Evolutionary conservation across 1,140 invertebrate species (phyloP).

Genomic region (Pseudachorutes palmiensis): DNA sequence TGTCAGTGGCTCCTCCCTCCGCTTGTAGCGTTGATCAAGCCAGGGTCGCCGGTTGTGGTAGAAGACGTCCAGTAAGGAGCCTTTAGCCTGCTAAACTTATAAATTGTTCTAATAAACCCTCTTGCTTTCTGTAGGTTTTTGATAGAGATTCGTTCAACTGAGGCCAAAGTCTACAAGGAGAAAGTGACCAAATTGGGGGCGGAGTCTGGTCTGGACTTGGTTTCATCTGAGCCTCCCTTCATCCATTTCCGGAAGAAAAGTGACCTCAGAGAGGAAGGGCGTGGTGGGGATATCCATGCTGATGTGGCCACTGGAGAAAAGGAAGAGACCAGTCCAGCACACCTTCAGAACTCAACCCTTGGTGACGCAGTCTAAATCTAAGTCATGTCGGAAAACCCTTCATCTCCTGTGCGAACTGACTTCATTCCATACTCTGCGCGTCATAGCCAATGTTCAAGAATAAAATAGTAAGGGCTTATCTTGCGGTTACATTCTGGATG

Average conservation of each 20-base stretch:
- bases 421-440: too few relatives aligned
- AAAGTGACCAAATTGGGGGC: conserved; percentile 19
- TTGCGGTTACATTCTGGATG: too few relatives aligned
- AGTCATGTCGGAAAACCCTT: background rate
- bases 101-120: background rate
- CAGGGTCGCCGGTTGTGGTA: conserved; percentile 15
- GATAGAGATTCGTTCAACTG: conserved; percentile 22
- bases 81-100: background rate
- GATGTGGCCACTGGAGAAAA: background rate
- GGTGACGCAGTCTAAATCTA: too few relatives aligned
- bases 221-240: background rate
- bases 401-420: background rate
- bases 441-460: too few relatives aligned
- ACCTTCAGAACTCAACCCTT: too few relatives aligned
- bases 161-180: conserved; percentile 10
- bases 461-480: too few relatives aligned
- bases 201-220: background rate
- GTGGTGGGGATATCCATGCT: background rate
- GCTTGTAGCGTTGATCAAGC: conserved; percentile 1
- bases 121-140: conserved; percentile 17
- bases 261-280: background rate
- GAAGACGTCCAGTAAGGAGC: conserved; percentile 18
- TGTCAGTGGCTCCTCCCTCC: conserved; percentile 20
- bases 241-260: background rate
- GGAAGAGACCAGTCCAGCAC: too few relatives aligned